These are phyloP conservation scores for Hemicordylus capensis DNA, from an alignment of 2,113 vertebrate genomes.

Conservation along the genomic window DNA sequence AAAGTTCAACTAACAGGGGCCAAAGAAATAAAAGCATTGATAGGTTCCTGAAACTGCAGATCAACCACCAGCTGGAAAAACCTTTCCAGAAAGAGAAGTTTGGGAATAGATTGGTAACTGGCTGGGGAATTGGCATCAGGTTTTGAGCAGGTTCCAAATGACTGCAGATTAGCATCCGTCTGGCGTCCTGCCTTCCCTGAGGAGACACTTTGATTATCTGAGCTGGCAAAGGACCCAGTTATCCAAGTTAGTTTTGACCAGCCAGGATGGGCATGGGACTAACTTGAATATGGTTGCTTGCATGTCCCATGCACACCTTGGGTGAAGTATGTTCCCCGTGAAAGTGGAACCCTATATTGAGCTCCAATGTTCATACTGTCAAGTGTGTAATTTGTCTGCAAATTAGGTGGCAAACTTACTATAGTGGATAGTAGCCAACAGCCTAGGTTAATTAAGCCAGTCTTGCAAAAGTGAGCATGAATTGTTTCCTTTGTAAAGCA, in stretches of 20 bases:
- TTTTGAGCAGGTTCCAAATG: slow-evolving; percentile 13
- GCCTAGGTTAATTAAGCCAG: not conserved
- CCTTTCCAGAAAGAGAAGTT: not conserved
- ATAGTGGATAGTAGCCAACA: not conserved
- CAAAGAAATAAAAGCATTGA: too few relatives aligned
- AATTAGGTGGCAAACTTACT: not conserved
- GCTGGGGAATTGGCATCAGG: not conserved
- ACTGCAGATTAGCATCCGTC: slow-evolving; percentile 9
- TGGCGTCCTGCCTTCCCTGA: not conserved
- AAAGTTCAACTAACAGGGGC: too few relatives aligned
- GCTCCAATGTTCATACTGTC: not conserved
- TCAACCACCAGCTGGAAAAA: not conserved
- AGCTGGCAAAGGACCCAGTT: not conserved
- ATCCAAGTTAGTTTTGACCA: not conserved
- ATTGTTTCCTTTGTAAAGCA: too few relatives aligned
- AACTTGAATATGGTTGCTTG: not conserved
- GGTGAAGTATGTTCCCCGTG: not conserved
- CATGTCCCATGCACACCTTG: not conserved
- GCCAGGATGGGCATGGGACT: not conserved
- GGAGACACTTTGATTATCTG: not conserved
- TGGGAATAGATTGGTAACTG: not conserved
- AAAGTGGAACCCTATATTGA: not conserved
- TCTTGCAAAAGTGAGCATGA: too few relatives aligned
- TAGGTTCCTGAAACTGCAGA: not conserved
- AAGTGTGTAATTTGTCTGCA: not conserved